Percentiles rank a stretch among this genome's conserved stretches.
These are phyloP conservation scores for Lagenorhynchus albirostris DNA, from an alignment of 2,113 vertebrate genomes.

Conservation along the genomic window DNA sequence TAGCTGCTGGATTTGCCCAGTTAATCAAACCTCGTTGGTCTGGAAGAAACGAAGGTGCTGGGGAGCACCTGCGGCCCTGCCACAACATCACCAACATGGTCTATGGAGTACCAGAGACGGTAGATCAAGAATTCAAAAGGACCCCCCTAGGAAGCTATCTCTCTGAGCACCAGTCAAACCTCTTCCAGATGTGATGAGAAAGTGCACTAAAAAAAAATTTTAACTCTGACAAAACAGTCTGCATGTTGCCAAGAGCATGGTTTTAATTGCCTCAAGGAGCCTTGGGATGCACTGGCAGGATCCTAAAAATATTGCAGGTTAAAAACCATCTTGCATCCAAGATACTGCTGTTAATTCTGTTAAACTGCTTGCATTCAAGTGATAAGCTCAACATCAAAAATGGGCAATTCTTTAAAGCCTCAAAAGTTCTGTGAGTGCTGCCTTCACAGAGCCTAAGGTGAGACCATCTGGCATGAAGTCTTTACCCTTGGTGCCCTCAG, in stretches of 20 bases:
- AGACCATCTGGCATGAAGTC: conserved; percentile 40
- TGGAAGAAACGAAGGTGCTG: neutral
- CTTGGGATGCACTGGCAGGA: neutral
- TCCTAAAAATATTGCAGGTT: conserved; percentile 45
- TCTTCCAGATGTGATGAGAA: neutral
- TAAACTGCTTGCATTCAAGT: conserved; percentile 20
- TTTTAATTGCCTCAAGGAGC: conserved; percentile 28
- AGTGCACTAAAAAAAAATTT: neutral
- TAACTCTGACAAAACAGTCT: neutral
- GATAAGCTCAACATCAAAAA: conserved; percentile 13
- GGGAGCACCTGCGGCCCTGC: neutral
- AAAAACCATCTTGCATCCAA: conserved; percentile 34
- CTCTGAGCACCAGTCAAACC: neutral
- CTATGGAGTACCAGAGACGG: neutral
- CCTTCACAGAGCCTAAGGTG: neutral
- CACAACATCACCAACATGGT: neutral
- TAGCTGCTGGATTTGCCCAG: neutral
- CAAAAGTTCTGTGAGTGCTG: neutral
- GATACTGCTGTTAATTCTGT: neutral
- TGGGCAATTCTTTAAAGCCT: conserved; percentile 14
- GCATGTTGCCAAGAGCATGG: neutral
- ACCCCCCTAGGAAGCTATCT: neutral
- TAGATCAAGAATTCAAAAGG: neutral
- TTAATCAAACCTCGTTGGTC: neutral
- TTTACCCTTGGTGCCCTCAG: neutral